phyloP scores from a whole-genome alignment of 2,888 invertebrate genomes.

The Cosmopolites sordidus region DNA sequence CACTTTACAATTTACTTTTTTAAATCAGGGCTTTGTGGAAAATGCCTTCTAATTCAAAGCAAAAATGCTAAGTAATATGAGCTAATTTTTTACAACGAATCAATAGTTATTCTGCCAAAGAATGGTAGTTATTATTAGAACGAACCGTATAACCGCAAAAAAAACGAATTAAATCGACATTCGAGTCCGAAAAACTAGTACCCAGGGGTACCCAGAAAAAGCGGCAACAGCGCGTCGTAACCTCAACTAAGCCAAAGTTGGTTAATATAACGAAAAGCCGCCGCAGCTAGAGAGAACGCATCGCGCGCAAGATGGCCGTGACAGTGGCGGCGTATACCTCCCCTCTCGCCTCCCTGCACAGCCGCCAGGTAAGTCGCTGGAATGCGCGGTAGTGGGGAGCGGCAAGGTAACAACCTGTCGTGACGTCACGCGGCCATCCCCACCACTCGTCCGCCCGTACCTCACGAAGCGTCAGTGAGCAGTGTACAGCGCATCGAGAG shows the following conservation, averaged over 20 bases:
- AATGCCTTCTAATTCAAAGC: too few species aligned
- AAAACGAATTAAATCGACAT: background rate
- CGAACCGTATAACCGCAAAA: background rate
- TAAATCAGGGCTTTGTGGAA: too few species aligned
- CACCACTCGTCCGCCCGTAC: slow-evolving; percentile 22
- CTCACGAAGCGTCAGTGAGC: slow-evolving; percentile 18
- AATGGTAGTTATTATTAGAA: background rate
- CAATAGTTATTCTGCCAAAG: too few species aligned
- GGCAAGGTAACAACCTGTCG: slow-evolving; percentile 50
- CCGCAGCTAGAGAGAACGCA: slow-evolving; percentile 10
- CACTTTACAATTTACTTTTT: too few species aligned
- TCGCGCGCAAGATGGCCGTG: slow-evolving; percentile 44
- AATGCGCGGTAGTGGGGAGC: slow-evolving; percentile 35
- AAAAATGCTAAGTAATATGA: too few species aligned
- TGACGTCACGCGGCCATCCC: slow-evolving; percentile 46
- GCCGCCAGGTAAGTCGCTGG: slow-evolving; percentile 44
- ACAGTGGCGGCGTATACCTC: slow-evolving; percentile 41
- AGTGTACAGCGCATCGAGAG: slow-evolving; percentile 28
- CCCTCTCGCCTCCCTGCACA: slow-evolving; percentile 24
- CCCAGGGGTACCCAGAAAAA: background rate
- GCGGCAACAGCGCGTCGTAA: slow-evolving; percentile 16
- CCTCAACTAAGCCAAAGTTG: slow-evolving; percentile 21
- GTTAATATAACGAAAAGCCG: slow-evolving; percentile 26
- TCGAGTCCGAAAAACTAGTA: background rate
- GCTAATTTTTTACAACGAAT: too few species aligned